A percentile compares a stretch with the other conserved stretches of the same genome.
Conservation (phyloP, 2,888 invertebrate species). For the Coleophora flavipennella region DNA sequence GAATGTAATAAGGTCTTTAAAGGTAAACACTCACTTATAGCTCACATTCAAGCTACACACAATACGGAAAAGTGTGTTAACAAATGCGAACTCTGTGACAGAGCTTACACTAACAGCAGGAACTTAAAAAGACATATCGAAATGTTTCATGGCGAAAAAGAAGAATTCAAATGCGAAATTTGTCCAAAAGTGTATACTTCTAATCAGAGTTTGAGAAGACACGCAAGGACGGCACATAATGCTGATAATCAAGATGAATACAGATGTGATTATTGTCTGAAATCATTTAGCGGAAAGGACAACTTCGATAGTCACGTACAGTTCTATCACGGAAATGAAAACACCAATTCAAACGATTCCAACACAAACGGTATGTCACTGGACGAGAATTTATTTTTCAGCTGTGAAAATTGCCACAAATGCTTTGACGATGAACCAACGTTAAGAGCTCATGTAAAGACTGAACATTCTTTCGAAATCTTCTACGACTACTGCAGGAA, state of each 20-base stretch:
- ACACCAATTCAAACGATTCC: constrained; percentile 10
- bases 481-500: constrained; percentile 49
- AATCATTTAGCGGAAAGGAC: constrained; percentile 21
- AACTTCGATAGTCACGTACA: constrained; percentile 25
- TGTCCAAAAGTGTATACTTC: constrained; percentile 53
- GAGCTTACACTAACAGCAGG: constrained; percentile 39
- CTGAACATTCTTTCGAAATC: constrained; percentile 38
- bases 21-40: constrained; percentile 34
- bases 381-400: not conserved
- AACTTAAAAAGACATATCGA: constrained; percentile 47
- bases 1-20: constrained; percentile 40
- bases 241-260: constrained; percentile 22
- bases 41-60: constrained; percentile 40
- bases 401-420: constrained; percentile 33
- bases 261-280: constrained; percentile 23
- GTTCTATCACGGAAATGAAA: constrained; percentile 13
- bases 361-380: not conserved
- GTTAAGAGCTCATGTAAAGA: constrained; percentile 42
- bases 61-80: constrained; percentile 21
- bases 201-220: constrained; percentile 43
- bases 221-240: constrained; percentile 29
- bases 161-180: constrained; percentile 36
- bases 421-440: constrained; percentile 30
- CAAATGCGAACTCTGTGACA: constrained; percentile 40
- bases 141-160: constrained; percentile 39